Conservation (phyloP, 2,113 vertebrate genomes). For the Corythaixoides concolor region DNA sequence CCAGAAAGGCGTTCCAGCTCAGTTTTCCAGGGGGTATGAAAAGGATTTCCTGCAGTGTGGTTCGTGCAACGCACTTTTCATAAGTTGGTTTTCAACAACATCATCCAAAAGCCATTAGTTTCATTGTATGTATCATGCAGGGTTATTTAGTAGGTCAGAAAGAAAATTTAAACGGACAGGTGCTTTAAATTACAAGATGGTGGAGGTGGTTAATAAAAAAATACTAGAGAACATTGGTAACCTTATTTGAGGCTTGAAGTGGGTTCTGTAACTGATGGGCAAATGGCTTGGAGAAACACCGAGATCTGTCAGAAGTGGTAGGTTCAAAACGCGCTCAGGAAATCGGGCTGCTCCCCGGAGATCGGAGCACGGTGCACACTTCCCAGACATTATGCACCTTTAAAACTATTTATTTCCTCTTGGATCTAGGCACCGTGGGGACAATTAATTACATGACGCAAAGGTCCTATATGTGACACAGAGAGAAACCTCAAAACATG, state of each 20-base stretch:
- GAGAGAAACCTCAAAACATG: background rate
- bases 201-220: constrained; percentile 66
- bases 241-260: constrained; percentile 37
- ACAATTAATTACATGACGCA: background rate
- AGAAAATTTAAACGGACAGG: constrained; percentile 60
- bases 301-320: constrained; percentile 37
- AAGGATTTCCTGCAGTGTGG: constrained; percentile 60
- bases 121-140: constrained; percentile 54
- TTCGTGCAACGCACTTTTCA: constrained; percentile 50
- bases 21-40: constrained; percentile 50
- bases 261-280: constrained; percentile 52
- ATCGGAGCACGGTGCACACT: background rate
- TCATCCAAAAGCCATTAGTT: constrained; percentile 69
- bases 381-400: constrained; percentile 12
- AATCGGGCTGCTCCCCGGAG: constrained; percentile 29
- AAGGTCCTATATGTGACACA: background rate
- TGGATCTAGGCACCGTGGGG: background rate
- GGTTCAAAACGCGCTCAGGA: constrained; percentile 40
- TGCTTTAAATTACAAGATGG: constrained; percentile 70
- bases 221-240: constrained; percentile 50
- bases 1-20: constrained; percentile 39
- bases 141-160: constrained; percentile 63
- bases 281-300: constrained; percentile 41
- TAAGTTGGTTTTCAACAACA: constrained; percentile 63
- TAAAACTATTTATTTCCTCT: constrained; percentile 36